phyloP scores from a whole-genome alignment of 2,797 vertebrate species.

The Lutjanus campechanus region DNA sequence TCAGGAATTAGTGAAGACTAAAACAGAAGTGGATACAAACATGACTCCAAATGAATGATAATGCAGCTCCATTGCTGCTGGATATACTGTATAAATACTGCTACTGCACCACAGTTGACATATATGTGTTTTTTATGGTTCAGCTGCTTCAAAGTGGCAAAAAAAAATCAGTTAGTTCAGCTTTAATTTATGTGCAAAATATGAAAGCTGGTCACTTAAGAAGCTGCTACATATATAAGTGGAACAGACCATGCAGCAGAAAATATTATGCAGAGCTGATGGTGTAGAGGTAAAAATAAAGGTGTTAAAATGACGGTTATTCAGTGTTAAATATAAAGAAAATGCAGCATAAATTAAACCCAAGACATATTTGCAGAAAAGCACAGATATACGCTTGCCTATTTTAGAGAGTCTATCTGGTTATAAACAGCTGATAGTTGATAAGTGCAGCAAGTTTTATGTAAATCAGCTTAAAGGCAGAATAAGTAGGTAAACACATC shows the following conservation, averaged over 20 bases:
- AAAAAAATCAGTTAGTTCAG: neutral
- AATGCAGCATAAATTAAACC: conserved; percentile 7
- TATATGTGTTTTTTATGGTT: neutral
- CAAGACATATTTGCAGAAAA: no score
- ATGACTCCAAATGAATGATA: conserved; percentile 13
- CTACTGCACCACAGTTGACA: neutral
- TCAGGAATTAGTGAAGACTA: neutral
- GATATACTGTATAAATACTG: conserved; percentile 16
- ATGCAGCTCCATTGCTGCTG: neutral
- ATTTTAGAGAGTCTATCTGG: neutral
- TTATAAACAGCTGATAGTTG: no score
- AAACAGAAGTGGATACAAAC: neutral
- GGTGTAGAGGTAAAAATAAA: conserved; percentile 21
- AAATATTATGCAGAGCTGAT: neutral
- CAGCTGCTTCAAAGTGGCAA: neutral
- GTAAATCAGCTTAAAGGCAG: no score
- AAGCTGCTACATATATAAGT: conserved; percentile 1
- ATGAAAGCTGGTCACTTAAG: neutral
- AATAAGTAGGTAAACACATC: no score
- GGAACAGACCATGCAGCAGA: neutral
- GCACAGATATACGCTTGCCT: neutral
- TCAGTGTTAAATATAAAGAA: conserved; percentile 2
- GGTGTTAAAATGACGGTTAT: conserved; percentile 1
- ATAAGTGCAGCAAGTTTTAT: no score
- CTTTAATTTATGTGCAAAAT: conserved; percentile 10